Conservation (phyloP, 2,113 vertebrate genomes). For the Uria aalge region DNA sequence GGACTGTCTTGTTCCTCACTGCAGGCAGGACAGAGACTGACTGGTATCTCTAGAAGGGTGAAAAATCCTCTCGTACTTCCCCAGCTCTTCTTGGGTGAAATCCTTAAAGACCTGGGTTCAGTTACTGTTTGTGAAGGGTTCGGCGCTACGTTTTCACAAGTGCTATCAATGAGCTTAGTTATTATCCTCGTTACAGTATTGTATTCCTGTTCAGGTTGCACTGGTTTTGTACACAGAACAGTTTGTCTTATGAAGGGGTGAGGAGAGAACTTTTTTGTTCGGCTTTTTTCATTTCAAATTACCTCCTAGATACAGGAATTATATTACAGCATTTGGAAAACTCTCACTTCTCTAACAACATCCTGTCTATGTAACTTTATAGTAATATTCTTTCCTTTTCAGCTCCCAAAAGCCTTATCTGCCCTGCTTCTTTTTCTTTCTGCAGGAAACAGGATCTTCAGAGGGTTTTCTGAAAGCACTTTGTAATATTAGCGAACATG, state of each 20-base stretch:
- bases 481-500: constrained; percentile 79
- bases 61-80: neutral
- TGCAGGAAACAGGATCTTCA: constrained; percentile 71
- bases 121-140: neutral
- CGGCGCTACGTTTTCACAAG: neutral
- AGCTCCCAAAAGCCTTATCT: constrained; percentile 56
- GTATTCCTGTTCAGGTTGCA: neutral
- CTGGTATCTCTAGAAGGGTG: neutral
- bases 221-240: neutral
- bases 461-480: constrained; percentile 72
- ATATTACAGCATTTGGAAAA: neutral
- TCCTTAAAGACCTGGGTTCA: accelerated
- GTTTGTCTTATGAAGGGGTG: neutral
- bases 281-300: neutral
- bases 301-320: neutral
- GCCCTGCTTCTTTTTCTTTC: constrained; percentile 51
- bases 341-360: neutral
- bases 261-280: neutral
- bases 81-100: neutral
- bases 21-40: neutral
- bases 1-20: neutral
- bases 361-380: constrained; percentile 9
- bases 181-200: neutral
- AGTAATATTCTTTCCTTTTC: constrained; percentile 55
- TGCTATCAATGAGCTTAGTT: neutral